Percentiles rank a stretch among this genome's conserved stretches.
Evolutionary conservation across 2,113 vertebrate species (phyloP).

Genomic region (Ranitomeya imitator): DNA sequence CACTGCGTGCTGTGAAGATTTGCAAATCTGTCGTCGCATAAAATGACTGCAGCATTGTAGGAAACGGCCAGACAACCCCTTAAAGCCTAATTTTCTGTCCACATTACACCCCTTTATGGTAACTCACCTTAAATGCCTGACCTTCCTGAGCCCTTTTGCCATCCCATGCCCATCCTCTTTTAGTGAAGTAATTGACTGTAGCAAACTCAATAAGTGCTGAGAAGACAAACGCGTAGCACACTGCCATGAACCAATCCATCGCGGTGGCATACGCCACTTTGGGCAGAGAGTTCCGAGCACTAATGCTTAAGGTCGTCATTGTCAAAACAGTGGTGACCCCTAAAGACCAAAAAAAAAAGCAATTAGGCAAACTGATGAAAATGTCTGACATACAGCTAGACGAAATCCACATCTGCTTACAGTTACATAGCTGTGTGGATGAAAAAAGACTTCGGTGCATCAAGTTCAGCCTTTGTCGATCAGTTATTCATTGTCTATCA

Average conservation of each 20-base stretch:
- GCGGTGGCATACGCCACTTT: conserved; percentile 98
- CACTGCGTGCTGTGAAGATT: too few species aligned
- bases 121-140: conserved; percentile 91
- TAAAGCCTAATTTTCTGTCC: too few species aligned
- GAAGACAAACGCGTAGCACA: conserved; percentile 99
- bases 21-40: too few species aligned
- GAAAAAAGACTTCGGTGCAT: too few species aligned
- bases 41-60: too few species aligned
- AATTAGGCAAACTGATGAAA: not conserved
- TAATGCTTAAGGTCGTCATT: conserved; percentile 99
- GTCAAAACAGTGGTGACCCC: conserved; percentile 98
- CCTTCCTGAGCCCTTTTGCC: conserved; percentile 91
- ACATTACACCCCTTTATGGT: not conserved
- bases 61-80: too few species aligned
- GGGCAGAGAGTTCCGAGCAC: conserved; percentile 96
- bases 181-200: conserved; percentile 99
- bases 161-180: conserved; percentile 99
- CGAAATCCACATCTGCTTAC: too few species aligned
- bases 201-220: conserved; percentile 99
- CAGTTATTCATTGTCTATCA: too few species aligned
- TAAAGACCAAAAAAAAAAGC: conserved; percentile 61
- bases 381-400: too few species aligned
- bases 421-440: too few species aligned
- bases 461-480: too few species aligned
- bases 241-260: conserved; percentile 99